Evolutionary conservation across 2,113 vertebrate genomes (phyloP).

Genomic region (Nicator chloris): DNA sequence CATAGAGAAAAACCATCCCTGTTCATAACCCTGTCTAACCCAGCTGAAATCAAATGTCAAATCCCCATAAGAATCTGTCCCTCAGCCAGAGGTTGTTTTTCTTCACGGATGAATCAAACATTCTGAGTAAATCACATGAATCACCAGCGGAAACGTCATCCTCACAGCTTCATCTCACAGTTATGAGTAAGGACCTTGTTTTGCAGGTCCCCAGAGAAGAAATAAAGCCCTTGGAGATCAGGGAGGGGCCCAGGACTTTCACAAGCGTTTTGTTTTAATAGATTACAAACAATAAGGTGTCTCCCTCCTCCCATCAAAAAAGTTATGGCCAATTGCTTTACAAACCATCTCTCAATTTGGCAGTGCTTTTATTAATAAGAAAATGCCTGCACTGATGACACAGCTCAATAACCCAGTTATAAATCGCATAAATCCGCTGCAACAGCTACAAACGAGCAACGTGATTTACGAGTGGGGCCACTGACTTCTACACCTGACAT

Average conservation of each 20-base stretch:
- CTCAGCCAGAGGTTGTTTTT: conserved; percentile 46
- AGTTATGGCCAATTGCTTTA: neutral
- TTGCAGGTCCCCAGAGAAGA: conserved; percentile 8
- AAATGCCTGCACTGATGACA: conserved; percentile 3
- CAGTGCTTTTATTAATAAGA: neutral
- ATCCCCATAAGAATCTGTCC: neutral
- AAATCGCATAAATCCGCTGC: conserved; percentile 2
- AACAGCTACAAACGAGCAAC: neutral
- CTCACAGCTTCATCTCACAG: conserved; percentile 38
- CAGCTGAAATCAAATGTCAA: conserved; percentile 25
- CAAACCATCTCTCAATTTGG: neutral
- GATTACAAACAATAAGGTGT: neutral
- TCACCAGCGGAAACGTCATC: conserved; percentile 55
- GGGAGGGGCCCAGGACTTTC: neutral
- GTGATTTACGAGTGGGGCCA: conserved; percentile 18
- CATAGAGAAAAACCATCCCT: neutral
- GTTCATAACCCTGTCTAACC: neutral
- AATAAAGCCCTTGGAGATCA: neutral
- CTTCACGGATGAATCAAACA: conserved; percentile 23
- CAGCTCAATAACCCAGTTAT: conserved; percentile 20
- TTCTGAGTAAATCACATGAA: conserved; percentile 53
- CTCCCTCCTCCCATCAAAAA: neutral
- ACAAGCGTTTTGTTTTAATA: neutral
- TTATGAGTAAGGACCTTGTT: conserved; percentile 58
- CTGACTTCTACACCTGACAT: conserved; percentile 56